These are phyloP conservation scores for Etheostoma spectabile DNA, from an alignment of 2,113 vertebrate genomes.

Conservation along the genomic window DNA sequence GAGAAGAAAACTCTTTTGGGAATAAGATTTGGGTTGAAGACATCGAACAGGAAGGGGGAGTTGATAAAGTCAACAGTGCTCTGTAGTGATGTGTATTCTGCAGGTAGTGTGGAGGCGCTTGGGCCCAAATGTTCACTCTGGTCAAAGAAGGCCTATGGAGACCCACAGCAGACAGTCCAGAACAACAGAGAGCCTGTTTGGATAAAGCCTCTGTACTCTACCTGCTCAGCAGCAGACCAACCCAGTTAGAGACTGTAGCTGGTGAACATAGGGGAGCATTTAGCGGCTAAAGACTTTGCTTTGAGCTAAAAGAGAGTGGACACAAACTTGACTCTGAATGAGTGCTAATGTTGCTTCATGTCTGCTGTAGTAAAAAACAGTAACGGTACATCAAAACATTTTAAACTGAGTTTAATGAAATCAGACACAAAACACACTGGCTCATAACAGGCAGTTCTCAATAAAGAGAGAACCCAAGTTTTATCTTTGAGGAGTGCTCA, in stretches of 20 bases:
- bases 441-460: no score
- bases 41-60: not conserved
- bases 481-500: conserved; percentile 23
- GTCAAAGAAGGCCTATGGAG: not conserved
- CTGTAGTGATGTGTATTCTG: conserved; percentile 27
- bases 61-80: conserved; percentile 16
- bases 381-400: no score
- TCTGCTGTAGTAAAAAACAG: no score
- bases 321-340: no score
- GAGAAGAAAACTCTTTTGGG: conserved; percentile 1
- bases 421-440: not conserved
- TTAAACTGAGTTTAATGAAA: not conserved
- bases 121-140: conserved; percentile 9
- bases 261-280: no score
- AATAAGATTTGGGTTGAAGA: conserved; percentile 1
- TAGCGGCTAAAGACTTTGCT: no score
- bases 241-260: no score
- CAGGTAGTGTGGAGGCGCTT: conserved; percentile 20
- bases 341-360: no score
- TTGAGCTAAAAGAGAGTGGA: no score
- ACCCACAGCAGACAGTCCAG: not conserved
- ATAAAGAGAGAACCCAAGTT: not conserved
- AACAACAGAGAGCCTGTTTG: not conserved
- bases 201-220: no score
- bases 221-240: no score